phyloP scores from a whole-genome alignment of 1,140 invertebrate species.

The Meteorus sp. region DNA sequence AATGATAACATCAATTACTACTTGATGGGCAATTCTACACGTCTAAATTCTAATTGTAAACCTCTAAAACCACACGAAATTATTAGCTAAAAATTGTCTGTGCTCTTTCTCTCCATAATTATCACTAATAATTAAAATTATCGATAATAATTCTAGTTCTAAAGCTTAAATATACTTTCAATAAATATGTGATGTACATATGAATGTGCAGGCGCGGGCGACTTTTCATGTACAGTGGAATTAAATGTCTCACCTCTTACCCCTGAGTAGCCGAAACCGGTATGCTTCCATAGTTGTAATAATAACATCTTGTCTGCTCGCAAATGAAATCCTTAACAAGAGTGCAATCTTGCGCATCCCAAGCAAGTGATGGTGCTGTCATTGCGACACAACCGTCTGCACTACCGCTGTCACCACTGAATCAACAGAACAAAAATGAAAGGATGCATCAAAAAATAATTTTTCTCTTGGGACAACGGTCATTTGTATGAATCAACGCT shows the following conservation, averaged over 20 bases:
- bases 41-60: too few species aligned
- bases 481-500: constrained; percentile 64
- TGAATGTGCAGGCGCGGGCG: constrained; percentile 16
- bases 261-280: constrained; percentile 84
- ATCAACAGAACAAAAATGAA: constrained; percentile 33
- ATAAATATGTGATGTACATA: too few species aligned
- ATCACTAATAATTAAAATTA: too few species aligned
- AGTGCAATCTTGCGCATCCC: constrained; percentile 81
- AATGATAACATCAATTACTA: background rate
- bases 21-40: too few species aligned
- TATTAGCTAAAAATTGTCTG: constrained; percentile 8
- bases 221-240: constrained; percentile 37
- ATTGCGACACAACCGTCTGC: constrained; percentile 75
- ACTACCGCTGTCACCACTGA: constrained; percentile 64
- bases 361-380: constrained; percentile 73
- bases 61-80: too few species aligned
- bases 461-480: constrained; percentile 71
- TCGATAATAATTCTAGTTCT: too few species aligned
- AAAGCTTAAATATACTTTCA: too few species aligned
- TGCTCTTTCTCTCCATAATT: too few species aligned
- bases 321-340: constrained; percentile 70
- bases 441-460: background rate
- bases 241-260: constrained; percentile 72
- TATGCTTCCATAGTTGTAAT: constrained; percentile 88
- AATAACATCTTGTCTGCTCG: constrained; percentile 80